Evolutionary conservation across 2,888 invertebrate species (phyloP), one percentile per base, ranked within the genome.

Genomic region (Drosophila neonasuta): DNA sequence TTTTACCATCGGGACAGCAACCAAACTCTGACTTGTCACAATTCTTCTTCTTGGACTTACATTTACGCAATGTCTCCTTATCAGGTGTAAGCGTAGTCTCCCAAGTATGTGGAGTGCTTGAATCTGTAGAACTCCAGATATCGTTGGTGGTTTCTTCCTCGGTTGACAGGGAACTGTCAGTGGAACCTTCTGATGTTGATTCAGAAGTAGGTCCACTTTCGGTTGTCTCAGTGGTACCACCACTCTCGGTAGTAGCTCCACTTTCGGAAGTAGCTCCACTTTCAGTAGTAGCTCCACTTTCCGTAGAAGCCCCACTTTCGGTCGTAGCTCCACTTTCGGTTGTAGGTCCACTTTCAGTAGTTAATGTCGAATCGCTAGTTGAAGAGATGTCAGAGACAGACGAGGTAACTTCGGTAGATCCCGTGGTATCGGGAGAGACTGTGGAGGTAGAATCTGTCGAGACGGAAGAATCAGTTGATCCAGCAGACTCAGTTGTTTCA

Each of bases 1-100:
- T 95, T 68, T 93, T 93, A 42, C 94, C 94, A 89, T 97, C 97
- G 30, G 95, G 94, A 87, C 98, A 98, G 88, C 98, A 98, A 4
- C 97, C 97, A 86, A 94, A 97, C 79, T 92, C 90, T 8, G 94
- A 92, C 10, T 92, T 92, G 11, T 91, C 91, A 81, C 97, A 97
- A n/a, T 91, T 89, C 58, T 77, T 88, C 30, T 83, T 78, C 64
- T 87, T 93, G 1, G 92, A 91, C 77, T 93, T 94, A 88, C 95
- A 95, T 86, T 92, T 92, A 9, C 90, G 91, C 1, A 90, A 87
- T n/a, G 88, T 91, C 29, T 90, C 88, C 15, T 87, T 91, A n/a
- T 89, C 89, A 66, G 91, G 92, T 1, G 92, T 92, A 60, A 92
- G 89, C 39, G 92, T 90, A 8, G 88, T 92, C 42, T 94, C 90